Conservation (phyloP, 2,797 vertebrate genomes). For the Semotilus atromaculatus region DNA sequence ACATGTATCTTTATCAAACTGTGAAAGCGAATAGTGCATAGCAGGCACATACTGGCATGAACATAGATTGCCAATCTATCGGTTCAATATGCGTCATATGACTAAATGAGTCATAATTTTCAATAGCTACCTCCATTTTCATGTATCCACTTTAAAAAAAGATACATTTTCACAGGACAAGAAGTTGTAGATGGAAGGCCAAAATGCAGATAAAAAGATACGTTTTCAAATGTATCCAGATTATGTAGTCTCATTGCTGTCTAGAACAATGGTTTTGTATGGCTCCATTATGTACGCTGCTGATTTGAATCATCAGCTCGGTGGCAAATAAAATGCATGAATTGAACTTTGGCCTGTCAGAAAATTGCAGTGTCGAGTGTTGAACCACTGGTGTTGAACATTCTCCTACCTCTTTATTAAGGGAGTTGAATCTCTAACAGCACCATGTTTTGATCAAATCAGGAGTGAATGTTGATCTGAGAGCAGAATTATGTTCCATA, state of each 20-base stretch:
- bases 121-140: neutral
- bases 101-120: neutral
- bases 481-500: conserved; percentile 1
- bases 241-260: neutral
- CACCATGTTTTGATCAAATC: neutral
- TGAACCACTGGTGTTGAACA: conserved; percentile 3
- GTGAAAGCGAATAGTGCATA: too few species aligned
- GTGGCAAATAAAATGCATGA: neutral
- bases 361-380: neutral
- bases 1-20: too few species aligned
- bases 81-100: neutral
- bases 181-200: neutral
- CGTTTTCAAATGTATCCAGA: too few species aligned
- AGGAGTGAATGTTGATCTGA: conserved; percentile 19
- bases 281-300: neutral
- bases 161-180: neutral
- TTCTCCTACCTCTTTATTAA: conserved; percentile 3
- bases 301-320: neutral
- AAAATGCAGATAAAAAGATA: neutral
- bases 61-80: neutral
- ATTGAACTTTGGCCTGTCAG: neutral
- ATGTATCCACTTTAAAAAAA: too few species aligned
- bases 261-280: neutral
- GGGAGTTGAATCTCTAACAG: neutral
- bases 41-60: too few species aligned